Base-by-base conservation (phyloP, 2,888 invertebrate genomes). In the Mesoligia furuncula region DNA sequence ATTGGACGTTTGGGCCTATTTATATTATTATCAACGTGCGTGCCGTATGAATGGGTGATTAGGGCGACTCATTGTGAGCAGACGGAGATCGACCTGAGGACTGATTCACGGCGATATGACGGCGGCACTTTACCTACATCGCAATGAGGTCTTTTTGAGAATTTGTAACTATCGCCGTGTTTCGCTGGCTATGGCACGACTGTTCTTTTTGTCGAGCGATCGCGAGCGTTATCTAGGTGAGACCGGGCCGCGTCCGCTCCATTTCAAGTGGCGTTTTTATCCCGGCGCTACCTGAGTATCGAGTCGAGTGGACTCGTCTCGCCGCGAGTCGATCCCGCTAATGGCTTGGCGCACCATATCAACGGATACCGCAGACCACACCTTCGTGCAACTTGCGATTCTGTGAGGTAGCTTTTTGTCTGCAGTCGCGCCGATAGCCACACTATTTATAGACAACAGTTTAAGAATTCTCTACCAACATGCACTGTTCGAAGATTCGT, bases 261-360 rank as follows among this genome's bases (percentile, higher is more conserved):
- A 93, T 95, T 95, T 95, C 93, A 92, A 96, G 95, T 95, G 94
- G 93, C 91, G 95, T 95, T 96, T 96, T 96, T 95, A 96, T 96
- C 95, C 96, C 95, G 93, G 91, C 92, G 91, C 95, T 96, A 96
- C 95, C 96, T 96, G 96, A 92, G 91, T 83, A 85, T 72, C 88
- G 88, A 85, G 88, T 86, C 87, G 91, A 89, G 91, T 89, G 90
- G 90, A 88, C 88, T 89, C 88, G 89, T 81, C 88, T 89, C 83
- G 90, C 87, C 91, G 90, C 91, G 90, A 93, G 88, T 85, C 90
- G 91, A 91, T 90, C 90, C 92, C 91, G 89, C 91, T 94, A 93
- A 94, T 93, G 91, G 92, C 90, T 89, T 86, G 88, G 90, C 90
- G 86, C 90, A 87, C 86, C 88, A 88, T 85, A 84, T 85, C 85